phyloP scores from a whole-genome alignment of 1,140 invertebrate species.

The Aphis gossypii region DNA sequence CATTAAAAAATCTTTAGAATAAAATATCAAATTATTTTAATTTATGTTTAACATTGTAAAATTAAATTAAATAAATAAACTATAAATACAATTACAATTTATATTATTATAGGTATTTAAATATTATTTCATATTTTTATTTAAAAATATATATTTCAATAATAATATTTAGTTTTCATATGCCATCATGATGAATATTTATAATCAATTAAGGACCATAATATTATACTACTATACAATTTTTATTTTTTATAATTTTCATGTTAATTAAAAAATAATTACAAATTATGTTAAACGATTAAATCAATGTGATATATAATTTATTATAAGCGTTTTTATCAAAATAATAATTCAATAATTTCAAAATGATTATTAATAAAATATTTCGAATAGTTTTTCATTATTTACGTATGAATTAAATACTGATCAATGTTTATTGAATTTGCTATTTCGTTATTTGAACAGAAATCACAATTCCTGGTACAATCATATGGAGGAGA shows the following conservation, averaged over 20 bases:
- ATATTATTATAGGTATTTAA: not conserved
- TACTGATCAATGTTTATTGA: not conserved
- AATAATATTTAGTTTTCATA: not conserved
- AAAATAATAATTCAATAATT: not conserved
- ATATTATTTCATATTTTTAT: not conserved
- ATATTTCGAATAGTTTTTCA: not conserved
- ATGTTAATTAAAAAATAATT: not conserved
- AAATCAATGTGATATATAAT: no score
- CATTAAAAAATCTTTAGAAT: not conserved
- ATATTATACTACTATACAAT: not conserved
- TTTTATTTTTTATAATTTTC: not conserved
- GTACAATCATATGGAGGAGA: not conserved
- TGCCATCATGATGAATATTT: not conserved
- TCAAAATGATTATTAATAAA: not conserved
- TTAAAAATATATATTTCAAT: not conserved
- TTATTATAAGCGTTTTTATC: not conserved
- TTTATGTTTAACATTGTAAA: not conserved
- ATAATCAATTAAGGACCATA: not conserved
- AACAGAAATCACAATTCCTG: not conserved
- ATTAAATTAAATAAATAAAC: not conserved
- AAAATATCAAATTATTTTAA: not conserved
- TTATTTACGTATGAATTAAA: not conserved
- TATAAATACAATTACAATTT: not conserved
- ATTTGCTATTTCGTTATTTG: not conserved
- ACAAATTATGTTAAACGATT: no score